These are phyloP conservation scores for Chlamydotis undulata DNA, from an alignment of 2,113 vertebrate species.

Conservation along the genomic window DNA sequence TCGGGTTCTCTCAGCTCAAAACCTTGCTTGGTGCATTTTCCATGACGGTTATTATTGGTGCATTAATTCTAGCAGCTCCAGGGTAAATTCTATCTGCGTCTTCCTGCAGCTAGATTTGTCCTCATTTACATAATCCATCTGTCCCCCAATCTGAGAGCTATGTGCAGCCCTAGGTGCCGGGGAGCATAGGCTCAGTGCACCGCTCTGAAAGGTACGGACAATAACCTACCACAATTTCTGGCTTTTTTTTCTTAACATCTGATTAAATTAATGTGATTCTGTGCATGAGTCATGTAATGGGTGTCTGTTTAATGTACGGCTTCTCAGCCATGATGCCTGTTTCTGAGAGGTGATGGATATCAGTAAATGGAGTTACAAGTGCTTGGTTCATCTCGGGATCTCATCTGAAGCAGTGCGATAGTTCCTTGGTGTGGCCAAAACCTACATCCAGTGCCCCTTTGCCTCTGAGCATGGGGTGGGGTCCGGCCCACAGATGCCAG, in stretches of 20 bases:
- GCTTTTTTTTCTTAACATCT: neutral
- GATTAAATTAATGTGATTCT: slow-evolving; percentile 17
- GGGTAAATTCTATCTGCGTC: neutral
- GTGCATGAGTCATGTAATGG: neutral
- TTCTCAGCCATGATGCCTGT: neutral
- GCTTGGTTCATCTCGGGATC: neutral
- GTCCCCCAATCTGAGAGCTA: neutral
- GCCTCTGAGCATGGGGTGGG: neutral
- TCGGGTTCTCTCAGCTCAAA: neutral
- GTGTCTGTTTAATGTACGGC: neutral
- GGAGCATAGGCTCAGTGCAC: neutral
- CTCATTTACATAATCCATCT: slow-evolving; percentile 63
- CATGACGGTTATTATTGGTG: neutral
- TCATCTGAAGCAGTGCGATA: neutral
- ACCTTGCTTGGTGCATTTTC: neutral
- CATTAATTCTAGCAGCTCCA: slow-evolving; percentile 39
- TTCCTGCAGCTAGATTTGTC: slow-evolving; percentile 36
- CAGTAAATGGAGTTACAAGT: neutral
- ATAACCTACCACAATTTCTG: neutral
- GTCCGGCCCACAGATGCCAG: neutral
- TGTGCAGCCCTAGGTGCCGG: neutral
- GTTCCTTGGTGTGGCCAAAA: neutral
- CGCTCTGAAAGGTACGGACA: neutral
- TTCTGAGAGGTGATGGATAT: neutral
- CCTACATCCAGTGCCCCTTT: rapidly evolving